A percentile compares a stretch with the other conserved stretches of the same genome.
phyloP scores from a whole-genome alignment of 2,888 invertebrate genomes.

The Bursaphelenchus okinawaensis region DNA sequence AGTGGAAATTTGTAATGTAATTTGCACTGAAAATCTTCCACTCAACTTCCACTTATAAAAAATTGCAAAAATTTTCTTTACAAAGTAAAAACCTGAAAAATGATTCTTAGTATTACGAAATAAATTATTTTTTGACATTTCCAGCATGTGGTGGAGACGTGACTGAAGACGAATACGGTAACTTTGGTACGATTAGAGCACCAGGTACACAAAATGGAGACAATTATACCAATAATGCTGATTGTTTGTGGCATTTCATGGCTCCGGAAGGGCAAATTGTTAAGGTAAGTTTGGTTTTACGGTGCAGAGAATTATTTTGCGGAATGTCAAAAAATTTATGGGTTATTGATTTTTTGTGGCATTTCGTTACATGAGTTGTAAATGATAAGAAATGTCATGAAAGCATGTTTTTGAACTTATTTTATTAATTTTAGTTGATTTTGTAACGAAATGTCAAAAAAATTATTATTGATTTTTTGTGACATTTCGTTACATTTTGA shows the following conservation, averaged over 20 bases:
- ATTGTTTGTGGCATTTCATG: conserved; percentile 45
- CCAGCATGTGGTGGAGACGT: conserved; percentile 40
- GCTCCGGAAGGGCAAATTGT: conserved; percentile 51
- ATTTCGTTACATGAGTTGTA: not conserved
- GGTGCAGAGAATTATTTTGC: not conserved
- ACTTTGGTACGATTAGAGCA: conserved; percentile 31
- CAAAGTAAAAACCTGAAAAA: not conserved
- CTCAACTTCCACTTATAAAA: too few relatives aligned
- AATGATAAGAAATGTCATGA: too few relatives aligned
- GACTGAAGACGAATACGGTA: conserved; percentile 27
- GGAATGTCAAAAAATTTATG: not conserved
- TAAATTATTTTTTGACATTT: too few relatives aligned
- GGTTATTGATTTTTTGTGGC: not conserved
- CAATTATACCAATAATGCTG: conserved; percentile 37
- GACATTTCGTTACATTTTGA: too few relatives aligned
- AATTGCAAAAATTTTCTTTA: too few relatives aligned
- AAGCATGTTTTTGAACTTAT: too few relatives aligned
- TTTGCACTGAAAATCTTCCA: too few relatives aligned
- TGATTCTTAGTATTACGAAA: not conserved
- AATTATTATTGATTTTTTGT: too few relatives aligned
- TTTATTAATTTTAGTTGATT: too few relatives aligned
- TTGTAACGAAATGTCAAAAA: too few relatives aligned
- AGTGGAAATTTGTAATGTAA: too few relatives aligned
- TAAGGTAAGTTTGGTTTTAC: conserved; percentile 25
- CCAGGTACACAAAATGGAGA: conserved; percentile 11